These are phyloP conservation scores for Heliocidaris erythrogramma DNA, from an alignment of 35 echinoderm and acorn worm genomes.

Conservation along the genomic window DNA sequence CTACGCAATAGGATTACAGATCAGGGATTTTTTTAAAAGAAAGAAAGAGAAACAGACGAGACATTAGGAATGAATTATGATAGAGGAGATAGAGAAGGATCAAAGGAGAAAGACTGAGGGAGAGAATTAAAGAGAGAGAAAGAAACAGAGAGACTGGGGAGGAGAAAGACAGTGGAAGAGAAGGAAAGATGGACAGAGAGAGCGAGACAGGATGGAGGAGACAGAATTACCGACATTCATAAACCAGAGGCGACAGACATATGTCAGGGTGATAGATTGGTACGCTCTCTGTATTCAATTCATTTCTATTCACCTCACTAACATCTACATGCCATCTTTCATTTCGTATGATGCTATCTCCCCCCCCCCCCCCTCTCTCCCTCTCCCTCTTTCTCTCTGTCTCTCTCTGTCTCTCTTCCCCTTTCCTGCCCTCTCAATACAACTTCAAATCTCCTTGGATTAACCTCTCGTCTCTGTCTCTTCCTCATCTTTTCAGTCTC, in stretches of 20 bases:
- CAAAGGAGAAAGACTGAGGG: neutral
- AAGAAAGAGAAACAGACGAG: too few relatives aligned
- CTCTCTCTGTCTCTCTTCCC: neutral
- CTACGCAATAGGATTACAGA: too few relatives aligned
- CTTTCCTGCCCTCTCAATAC: neutral
- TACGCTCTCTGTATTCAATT: conserved; percentile 19
- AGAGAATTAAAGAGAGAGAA: neutral
- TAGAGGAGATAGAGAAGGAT: neutral
- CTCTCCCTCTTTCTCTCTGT: neutral
- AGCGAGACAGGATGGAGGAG: neutral
- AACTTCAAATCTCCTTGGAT: neutral
- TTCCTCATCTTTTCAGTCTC: too few relatives aligned
- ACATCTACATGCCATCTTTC: neutral
- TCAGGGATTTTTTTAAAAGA: too few relatives aligned
- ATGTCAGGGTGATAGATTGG: neutral
- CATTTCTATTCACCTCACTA: neutral
- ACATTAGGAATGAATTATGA: neutral
- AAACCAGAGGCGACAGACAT: neutral
- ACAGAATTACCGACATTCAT: conserved; percentile 23
- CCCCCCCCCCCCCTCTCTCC: too few relatives aligned
- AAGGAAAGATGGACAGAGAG: neutral
- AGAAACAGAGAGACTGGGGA: neutral
- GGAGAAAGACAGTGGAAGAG: neutral
- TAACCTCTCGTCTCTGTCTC: too few relatives aligned
- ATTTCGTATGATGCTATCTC: neutral